Base-by-base conservation (phyloP, 2,888 invertebrate genomes). In the Lissonota sp. region DNA sequence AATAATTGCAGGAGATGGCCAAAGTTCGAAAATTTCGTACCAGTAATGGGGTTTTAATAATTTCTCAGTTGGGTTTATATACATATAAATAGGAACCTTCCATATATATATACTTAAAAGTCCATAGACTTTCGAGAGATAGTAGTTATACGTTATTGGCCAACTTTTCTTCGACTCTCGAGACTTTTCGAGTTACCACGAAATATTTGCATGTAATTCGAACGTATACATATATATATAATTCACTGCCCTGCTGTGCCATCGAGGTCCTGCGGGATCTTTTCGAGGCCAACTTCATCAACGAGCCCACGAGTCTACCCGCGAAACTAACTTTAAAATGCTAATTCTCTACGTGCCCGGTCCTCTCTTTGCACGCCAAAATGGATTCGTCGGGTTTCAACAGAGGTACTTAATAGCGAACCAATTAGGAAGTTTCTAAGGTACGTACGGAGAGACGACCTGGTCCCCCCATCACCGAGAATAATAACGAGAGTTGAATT, bases 341-440 rank as follows among this genome's bases (percentile, higher is more conserved):
- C 85, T 86, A 88, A 88, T 88, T 26, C 26, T 26, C 26, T 26
- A 26, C 26, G 26, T 26, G 82, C 76, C 46, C 67, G 44, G 44
- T 4, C 42, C 39, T 12, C 39, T 12, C 64, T 37, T 55, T 66
- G 39, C 60, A 49, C 67, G 26, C 46, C 58, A 74, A 69, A 85
- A 83, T 85, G 83, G 74, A 85, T 83, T 83, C 84, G 75, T 82
- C 72, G 74, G 72, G 79, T 79, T 76, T 60, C 60, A 70, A 72
- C 71, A 76, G 74, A 82, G 84, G 77, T 84, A 86, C 87, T 88
- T 88, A 87, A 90, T 89, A 88, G 88, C 86, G 80, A 26, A 69
- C 86, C 87, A 90, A 89, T 89, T 90, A 90, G 87, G 87, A 90
- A 90, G 84, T 88, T 88, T 88, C 84, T 26, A 60, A 78, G 78